Percentiles rank a stretch among this genome's conserved stretches.
phyloP scores from a whole-genome alignment of 1,140 invertebrate genomes.

The Sycophaga agraensis region DNA sequence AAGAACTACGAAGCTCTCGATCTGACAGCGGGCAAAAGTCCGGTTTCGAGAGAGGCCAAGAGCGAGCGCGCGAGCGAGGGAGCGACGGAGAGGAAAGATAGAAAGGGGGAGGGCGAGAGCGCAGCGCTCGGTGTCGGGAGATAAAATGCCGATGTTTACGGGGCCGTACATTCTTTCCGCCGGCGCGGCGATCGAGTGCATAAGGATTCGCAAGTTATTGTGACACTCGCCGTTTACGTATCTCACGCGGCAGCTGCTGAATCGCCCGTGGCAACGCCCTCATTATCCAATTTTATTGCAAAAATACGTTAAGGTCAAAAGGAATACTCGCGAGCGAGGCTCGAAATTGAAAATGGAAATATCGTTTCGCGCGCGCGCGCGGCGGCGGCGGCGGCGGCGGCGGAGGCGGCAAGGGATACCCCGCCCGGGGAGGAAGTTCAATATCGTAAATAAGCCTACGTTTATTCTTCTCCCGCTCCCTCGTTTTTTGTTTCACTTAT shows the following conservation, averaged over 20 bases:
- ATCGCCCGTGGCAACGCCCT: slow-evolving; percentile 35
- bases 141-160: slow-evolving; percentile 48
- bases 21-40: slow-evolving; percentile 18
- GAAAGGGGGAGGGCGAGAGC: neutral
- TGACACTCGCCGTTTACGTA: slow-evolving; percentile 38
- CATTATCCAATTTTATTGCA: slow-evolving; percentile 40
- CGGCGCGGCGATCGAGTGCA: slow-evolving; percentile 34
- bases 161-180: slow-evolving; percentile 38
- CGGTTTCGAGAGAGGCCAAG: slow-evolving; percentile 16
- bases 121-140: slow-evolving; percentile 33
- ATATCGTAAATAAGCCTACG: slow-evolving; percentile 10
- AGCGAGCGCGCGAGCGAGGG: neutral
- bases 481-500: slow-evolving; percentile 16
- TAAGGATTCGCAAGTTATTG: slow-evolving; percentile 40
- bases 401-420: neutral
- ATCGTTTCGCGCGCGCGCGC: slow-evolving; percentile 20
- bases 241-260: slow-evolving; percentile 28
- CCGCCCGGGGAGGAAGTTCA: neutral
- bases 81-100: slow-evolving; percentile 8
- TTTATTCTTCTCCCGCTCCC: too few species aligned
- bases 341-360: slow-evolving; percentile 30
- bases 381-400: neutral
- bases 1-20: slow-evolving; percentile 20
- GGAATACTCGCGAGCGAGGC: slow-evolving; percentile 1
- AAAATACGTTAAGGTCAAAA: slow-evolving; percentile 27